Conservation (phyloP, 2,888 invertebrate genomes). For the Stenotaenia linearis region DNA sequence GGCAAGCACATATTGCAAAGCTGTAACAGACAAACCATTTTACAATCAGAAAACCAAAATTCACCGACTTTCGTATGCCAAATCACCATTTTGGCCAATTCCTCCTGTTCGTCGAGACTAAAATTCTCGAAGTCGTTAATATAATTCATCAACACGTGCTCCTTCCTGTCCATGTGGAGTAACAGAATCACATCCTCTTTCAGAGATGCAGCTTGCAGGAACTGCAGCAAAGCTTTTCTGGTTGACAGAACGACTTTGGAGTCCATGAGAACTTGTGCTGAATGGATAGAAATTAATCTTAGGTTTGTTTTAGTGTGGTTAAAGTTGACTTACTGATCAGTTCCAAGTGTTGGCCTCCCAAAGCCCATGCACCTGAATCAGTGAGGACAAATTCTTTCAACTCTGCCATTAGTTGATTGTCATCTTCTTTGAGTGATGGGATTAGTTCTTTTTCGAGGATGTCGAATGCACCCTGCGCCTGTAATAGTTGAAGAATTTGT, state of each 20-base stretch:
- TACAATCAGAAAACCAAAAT: no score
- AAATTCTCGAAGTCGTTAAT: slow-evolving; percentile 72
- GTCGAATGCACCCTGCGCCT: slow-evolving; percentile 58
- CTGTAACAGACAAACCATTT: slow-evolving; percentile 53
- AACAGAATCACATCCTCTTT: slow-evolving; percentile 85
- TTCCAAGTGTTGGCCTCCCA: slow-evolving; percentile 77
- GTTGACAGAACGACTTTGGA: slow-evolving; percentile 36
- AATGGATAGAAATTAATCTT: slow-evolving; percentile 33
- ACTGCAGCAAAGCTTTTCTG: slow-evolving; percentile 38
- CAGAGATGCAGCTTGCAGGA: slow-evolving; percentile 42
- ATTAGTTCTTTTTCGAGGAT: slow-evolving; percentile 53
- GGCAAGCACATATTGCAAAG: slow-evolving; percentile 86
- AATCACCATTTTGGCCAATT: slow-evolving; percentile 73
- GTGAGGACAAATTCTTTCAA: slow-evolving; percentile 79
- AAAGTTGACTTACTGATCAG: slow-evolving; percentile 71
- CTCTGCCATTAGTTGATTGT: slow-evolving; percentile 70
- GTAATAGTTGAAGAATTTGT: no score
- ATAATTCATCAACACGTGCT: slow-evolving; percentile 82
- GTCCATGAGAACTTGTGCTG: slow-evolving; percentile 39
- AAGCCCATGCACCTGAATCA: slow-evolving; percentile 87
- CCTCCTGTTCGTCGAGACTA: slow-evolving; percentile 67
- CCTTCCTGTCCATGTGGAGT: slow-evolving; percentile 81
- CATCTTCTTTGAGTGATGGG: slow-evolving; percentile 62
- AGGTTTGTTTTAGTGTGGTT: no score
- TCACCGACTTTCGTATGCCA: no score